Percentiles rank a stretch among this genome's conserved stretches.
Evolutionary conservation across 2,113 vertebrate genomes (phyloP).

Genomic region (Gymnobelideus leadbeateri): DNA sequence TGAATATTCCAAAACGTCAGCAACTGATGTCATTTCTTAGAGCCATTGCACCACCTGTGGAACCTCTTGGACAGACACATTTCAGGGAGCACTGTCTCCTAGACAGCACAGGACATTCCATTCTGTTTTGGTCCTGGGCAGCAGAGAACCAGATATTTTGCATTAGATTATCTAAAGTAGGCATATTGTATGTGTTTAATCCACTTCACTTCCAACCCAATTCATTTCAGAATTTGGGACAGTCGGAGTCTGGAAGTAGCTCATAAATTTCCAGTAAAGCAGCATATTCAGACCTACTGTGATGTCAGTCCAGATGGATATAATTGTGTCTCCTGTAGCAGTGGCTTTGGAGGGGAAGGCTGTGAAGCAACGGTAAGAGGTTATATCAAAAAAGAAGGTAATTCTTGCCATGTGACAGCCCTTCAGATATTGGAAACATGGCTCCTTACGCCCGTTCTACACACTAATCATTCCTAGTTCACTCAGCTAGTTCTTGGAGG

Average conservation of each 20-base stretch:
- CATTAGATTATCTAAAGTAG: background rate
- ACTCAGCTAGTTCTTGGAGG: background rate
- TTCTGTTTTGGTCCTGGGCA: background rate
- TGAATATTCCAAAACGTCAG: slow-evolving; percentile 38
- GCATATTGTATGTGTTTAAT: slow-evolving; percentile 11
- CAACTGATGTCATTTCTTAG: slow-evolving; percentile 16
- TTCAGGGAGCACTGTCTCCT: slow-evolving; percentile 16
- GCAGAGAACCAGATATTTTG: background rate
- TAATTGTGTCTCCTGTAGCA: slow-evolving; percentile 93
- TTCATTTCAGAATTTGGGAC: slow-evolving; percentile 92
- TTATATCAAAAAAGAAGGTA: background rate
- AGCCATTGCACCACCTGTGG: background rate
- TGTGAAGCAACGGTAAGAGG: slow-evolving; percentile 93
- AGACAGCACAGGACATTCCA: slow-evolving; percentile 2
- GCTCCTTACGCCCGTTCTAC: slow-evolving; percentile 4
- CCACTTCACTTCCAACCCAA: background rate
- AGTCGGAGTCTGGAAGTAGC: slow-evolving; percentile 92
- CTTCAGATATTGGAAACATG: background rate
- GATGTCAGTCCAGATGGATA: slow-evolving; percentile 90
- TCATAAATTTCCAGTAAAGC: slow-evolving; percentile 92
- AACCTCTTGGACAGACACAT: background rate
- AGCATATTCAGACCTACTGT: slow-evolving; percentile 96
- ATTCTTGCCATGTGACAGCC: background rate
- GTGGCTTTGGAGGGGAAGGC: slow-evolving; percentile 91
- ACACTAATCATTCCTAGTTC: slow-evolving; percentile 28